A percentile compares a stretch with the other conserved stretches of the same genome.
These are phyloP conservation scores for Ceratitis capitata DNA, from an alignment of 1,140 invertebrate species.

Conservation along the genomic window DNA sequence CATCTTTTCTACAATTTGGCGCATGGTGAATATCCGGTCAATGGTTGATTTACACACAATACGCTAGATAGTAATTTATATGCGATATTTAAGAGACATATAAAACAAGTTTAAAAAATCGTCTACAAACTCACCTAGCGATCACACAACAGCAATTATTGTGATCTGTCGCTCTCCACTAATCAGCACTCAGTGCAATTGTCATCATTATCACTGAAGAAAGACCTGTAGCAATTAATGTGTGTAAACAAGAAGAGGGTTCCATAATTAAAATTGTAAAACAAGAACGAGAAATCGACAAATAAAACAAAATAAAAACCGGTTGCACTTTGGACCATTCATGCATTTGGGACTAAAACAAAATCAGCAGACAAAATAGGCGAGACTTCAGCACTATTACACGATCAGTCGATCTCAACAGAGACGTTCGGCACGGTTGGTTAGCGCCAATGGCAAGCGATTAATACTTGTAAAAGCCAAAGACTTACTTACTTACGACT, in stretches of 20 bases:
- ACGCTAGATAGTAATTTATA: too few relatives aligned
- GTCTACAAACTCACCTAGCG: background rate
- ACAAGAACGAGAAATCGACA: background rate
- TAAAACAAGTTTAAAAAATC: too few relatives aligned
- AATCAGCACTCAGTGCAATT: too few relatives aligned
- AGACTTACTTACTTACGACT: background rate
- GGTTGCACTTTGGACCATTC: background rate
- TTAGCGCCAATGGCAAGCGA: conserved; percentile 22
- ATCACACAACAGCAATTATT: background rate
- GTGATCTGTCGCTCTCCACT: background rate
- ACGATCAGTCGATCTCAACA: background rate
- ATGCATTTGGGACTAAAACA: too few relatives aligned
- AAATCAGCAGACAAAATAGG: too few relatives aligned
- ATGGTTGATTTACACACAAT: too few relatives aligned
- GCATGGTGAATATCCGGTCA: too few relatives aligned
- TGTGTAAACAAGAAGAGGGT: conserved; percentile 4
- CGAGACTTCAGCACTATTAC: background rate
- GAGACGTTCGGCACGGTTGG: background rate
- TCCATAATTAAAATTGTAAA: conserved; percentile 1
- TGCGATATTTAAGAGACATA: too few relatives aligned
- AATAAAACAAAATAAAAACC: background rate
- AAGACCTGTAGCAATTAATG: background rate
- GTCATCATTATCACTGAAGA: background rate
- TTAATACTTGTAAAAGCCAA: conserved; percentile 23
- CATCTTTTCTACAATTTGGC: too few relatives aligned